Conservation (phyloP, 2,797 vertebrate genomes). For the Sebastes steindachneri region DNA sequence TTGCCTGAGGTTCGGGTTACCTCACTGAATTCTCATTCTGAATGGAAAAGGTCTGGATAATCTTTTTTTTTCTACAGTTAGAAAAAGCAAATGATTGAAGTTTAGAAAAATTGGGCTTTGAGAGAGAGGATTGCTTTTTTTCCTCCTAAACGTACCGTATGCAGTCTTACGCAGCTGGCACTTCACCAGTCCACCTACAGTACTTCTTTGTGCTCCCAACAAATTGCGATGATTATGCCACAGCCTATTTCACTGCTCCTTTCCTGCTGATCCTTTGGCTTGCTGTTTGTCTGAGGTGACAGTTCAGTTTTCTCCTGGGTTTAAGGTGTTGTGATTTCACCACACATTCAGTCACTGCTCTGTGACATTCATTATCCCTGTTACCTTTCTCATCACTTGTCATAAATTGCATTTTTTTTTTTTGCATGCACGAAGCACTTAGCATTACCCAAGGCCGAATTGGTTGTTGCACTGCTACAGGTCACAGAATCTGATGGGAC, state of each 20-base stretch:
- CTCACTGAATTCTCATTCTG: neutral
- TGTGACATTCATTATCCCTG: neutral
- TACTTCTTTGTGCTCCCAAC: neutral
- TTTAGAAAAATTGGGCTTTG: neutral
- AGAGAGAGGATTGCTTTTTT: neutral
- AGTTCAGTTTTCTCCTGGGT: neutral
- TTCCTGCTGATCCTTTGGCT: neutral
- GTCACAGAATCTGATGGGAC: neutral
- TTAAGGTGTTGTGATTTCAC: neutral
- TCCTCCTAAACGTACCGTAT: neutral
- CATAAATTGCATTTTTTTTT: neutral
- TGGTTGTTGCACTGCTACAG: neutral
- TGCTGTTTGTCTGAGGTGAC: neutral
- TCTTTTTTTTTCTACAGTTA: neutral
- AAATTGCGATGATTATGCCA: conserved; percentile 6
- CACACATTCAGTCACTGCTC: neutral
- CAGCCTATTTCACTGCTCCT: neutral
- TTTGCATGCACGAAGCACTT: neutral
- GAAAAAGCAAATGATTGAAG: conserved; percentile 16
- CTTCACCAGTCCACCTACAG: conserved; percentile 13
- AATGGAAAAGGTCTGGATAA: neutral
- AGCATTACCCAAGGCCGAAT: neutral
- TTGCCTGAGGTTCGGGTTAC: conserved; percentile 2
- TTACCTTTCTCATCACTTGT: neutral
- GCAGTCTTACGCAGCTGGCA: conserved; percentile 17